These are phyloP conservation scores for Ochlodes sylvanus DNA, from an alignment of 2,888 invertebrate species.

Conservation along the genomic window DNA sequence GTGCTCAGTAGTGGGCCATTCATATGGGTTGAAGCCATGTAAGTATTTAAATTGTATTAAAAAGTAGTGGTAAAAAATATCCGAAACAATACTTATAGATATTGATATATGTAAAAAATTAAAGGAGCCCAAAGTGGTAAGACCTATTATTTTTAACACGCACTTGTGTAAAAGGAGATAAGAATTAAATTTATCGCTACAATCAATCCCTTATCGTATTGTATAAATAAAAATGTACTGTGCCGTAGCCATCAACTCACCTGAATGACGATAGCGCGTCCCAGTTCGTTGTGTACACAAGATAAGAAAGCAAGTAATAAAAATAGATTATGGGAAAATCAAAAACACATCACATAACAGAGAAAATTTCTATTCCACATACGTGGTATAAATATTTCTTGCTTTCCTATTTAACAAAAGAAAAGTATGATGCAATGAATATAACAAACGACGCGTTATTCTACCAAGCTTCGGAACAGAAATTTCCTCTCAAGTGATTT, in stretches of 20 bases:
- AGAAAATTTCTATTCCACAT: slow-evolving; percentile 84
- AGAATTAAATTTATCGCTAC: slow-evolving; percentile 33
- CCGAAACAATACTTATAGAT: too few relatives aligned
- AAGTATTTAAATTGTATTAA: too few relatives aligned
- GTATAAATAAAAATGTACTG: slow-evolving; percentile 62
- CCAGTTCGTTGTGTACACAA: slow-evolving; percentile 66
- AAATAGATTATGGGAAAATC: slow-evolving; percentile 55
- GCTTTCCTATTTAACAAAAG: slow-evolving; percentile 70
- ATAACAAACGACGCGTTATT: slow-evolving; percentile 61
- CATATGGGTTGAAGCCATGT: too few relatives aligned
- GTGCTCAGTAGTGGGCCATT: too few relatives aligned
- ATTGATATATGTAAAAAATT: neutral
- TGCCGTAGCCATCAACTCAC: slow-evolving; percentile 66
- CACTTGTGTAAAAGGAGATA: slow-evolving; percentile 7
- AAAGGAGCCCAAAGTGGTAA: neutral
- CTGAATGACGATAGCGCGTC: slow-evolving; percentile 58
- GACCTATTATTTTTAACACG: slow-evolving; percentile 21
- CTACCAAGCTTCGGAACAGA: slow-evolving; percentile 79
- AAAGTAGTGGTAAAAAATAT: too few relatives aligned
- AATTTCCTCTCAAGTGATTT: slow-evolving; percentile 79
- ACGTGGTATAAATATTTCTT: slow-evolving; percentile 63
- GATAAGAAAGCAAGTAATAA: slow-evolving; percentile 84
- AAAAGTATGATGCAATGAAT: slow-evolving; percentile 42
- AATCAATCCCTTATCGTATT: slow-evolving; percentile 58
- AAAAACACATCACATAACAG: slow-evolving; percentile 72